Evolutionary conservation across 2,113 vertebrate species (phyloP), one percentile per base, ranked within the genome.

Genomic region (Oceanites oceanicus): DNA sequence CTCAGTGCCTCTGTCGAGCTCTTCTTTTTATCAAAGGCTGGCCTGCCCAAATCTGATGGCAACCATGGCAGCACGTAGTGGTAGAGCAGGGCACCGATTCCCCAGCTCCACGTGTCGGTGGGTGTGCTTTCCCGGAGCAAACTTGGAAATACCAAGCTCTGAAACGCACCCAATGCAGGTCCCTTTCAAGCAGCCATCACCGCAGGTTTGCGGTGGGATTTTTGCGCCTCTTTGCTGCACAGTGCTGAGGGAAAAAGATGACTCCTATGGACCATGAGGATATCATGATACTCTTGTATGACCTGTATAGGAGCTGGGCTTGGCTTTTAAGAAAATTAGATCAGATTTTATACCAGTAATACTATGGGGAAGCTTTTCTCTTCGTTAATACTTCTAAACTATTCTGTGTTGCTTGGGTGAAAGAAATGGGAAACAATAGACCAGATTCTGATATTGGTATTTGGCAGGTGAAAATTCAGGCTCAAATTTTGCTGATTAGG

Each of bases 51-150:
- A 61, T 6, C 3, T 0, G 20, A 25, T 10, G 40, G 47, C 71
- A 47, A 44, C 44, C n/a, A 5, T 3, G 12, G 26, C 10, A 53
- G 65, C 36, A 5, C 23, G 3, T 40, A 20, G 2, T 5, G 50
- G 44, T 11, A 11, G 11, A 5, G 49, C 50, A 38, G 32, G 58
- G 67, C 52, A n/a, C 27, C 3, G 5, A 10, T 22, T 62, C 32
- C 42, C 15, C 3, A 14, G 36, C 63, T 62, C 42, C 36, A 1
- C 0, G 1, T 26, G 49, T 9, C 50, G 2, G 22, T 5, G 10
- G 7, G 11, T 2, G 17, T 12, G 30, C 47, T 30, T 29, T 53
- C 61, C 53, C 16, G 3, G 2, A 36, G 42, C 70, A 10, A 32
- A n/a, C 19, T 3, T 15, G 53, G 53, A 20, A 40, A 20, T 15